A percentile compares a stretch with the other conserved stretches of the same genome.
phyloP scores from a whole-genome alignment of 2,113 vertebrate genomes.

The Salvelinus sp. region DNA sequence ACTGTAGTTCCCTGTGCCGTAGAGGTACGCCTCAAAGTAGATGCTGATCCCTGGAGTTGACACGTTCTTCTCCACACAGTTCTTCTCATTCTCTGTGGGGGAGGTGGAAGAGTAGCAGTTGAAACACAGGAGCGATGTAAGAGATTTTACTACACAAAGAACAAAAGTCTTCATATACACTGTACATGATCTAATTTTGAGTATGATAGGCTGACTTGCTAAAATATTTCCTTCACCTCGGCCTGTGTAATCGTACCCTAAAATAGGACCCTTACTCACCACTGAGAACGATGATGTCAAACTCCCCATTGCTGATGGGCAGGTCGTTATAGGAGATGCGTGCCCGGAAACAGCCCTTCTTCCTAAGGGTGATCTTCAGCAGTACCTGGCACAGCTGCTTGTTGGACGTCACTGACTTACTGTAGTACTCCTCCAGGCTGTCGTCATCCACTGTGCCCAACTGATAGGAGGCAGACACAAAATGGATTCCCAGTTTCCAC shows the following conservation, averaged over 20 bases:
- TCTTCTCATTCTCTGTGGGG: conserved; percentile 89
- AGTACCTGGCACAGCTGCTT: conserved; percentile 88
- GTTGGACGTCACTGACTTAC: conserved; percentile 86
- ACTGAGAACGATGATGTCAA: conserved; percentile 96
- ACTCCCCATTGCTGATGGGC: conserved; percentile 96
- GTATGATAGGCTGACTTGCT: neutral
- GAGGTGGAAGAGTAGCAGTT: neutral
- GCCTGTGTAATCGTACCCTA: neutral
- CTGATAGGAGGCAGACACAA: conserved; percentile 63
- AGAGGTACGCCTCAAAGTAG: conserved; percentile 97
- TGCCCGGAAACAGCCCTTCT: conserved; percentile 89
- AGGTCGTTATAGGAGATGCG: conserved; percentile 92
- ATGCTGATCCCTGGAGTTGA: conserved; percentile 94
- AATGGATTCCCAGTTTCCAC: neutral
- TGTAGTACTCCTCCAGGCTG: conserved; percentile 80
- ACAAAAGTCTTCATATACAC: no score
- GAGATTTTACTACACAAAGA: neutral
- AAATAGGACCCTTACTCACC: conserved; percentile 75
- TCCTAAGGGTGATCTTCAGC: conserved; percentile 85
- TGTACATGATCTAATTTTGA: neutral
- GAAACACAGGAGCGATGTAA: neutral
- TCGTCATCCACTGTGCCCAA: conserved; percentile 89
- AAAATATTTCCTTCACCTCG: no score
- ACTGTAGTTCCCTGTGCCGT: conserved; percentile 85
- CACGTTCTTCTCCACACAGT: conserved; percentile 94